Evolutionary conservation across 2,888 invertebrate genomes (phyloP).

Genomic region (Athalia circularis): DNA sequence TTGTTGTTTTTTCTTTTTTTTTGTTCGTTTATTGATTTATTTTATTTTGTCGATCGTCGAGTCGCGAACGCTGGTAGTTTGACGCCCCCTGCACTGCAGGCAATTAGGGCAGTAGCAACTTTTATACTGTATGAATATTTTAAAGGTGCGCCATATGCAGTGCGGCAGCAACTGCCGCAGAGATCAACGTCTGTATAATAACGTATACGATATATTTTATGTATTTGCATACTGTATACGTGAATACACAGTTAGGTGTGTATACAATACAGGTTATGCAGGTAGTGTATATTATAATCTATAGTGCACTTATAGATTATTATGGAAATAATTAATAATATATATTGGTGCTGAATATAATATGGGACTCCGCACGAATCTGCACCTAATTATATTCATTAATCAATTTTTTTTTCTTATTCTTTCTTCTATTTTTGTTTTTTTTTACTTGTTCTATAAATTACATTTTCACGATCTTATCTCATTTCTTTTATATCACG

Average conservation of each 20-base stretch:
- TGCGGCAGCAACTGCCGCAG: not conserved
- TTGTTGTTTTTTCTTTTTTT: not conserved
- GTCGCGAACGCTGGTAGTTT: no score
- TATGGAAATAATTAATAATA: no score
- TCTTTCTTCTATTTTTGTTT: not conserved
- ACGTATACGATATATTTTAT: constrained; percentile 10
- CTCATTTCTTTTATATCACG: not conserved
- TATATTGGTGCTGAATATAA: no score
- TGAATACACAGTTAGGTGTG: not conserved
- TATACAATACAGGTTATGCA: no score
- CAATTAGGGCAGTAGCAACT: constrained; percentile 9
- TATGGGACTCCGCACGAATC: no score
- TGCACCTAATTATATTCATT: not conserved
- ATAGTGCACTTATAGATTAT: no score
- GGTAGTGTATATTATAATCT: no score
- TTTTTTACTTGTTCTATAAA: not conserved
- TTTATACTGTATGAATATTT: no score
- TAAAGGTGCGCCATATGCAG: not conserved
- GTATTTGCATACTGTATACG: not conserved
- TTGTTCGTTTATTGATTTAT: not conserved
- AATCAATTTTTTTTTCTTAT: not conserved
- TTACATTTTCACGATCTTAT: not conserved
- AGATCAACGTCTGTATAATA: constrained; percentile 36
- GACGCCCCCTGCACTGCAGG: not conserved
- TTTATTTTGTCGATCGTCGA: no score